Conservation (phyloP, 2,888 invertebrate genomes). For the Mimas tiliae region DNA sequence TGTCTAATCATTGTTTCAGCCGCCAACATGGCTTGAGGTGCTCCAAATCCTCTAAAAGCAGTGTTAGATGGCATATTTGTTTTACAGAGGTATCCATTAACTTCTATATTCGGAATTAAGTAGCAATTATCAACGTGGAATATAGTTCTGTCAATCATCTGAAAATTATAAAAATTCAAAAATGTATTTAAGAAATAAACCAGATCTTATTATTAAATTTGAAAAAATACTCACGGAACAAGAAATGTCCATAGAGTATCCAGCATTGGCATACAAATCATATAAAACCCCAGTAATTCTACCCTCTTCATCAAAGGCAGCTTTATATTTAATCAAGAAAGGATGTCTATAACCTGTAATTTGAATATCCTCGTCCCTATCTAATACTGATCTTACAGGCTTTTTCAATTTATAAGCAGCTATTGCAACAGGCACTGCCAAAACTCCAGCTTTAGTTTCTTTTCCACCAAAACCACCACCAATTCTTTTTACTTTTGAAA, state of each 20-base stretch:
- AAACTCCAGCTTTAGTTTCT: slow-evolving; percentile 86
- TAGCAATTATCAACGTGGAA: slow-evolving; percentile 93
- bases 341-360: slow-evolving; percentile 92
- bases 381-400: slow-evolving; percentile 91
- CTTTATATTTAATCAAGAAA: slow-evolving; percentile 90
- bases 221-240: slow-evolving; percentile 73
- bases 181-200: not conserved
- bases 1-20: slow-evolving; percentile 91
- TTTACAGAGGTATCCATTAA: slow-evolving; percentile 90
- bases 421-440: slow-evolving; percentile 88
- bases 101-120: slow-evolving; percentile 88
- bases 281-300: slow-evolving; percentile 87
- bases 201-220: not conserved
- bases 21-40: slow-evolving; percentile 94
- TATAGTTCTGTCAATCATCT: slow-evolving; percentile 92
- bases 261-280: slow-evolving; percentile 89
- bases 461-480: slow-evolving; percentile 97
- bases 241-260: slow-evolving; percentile 90
- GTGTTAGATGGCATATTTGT: slow-evolving; percentile 97
- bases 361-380: slow-evolving; percentile 95
- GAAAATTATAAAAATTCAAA: slow-evolving; percentile 38
- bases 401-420: slow-evolving; percentile 89
- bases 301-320: slow-evolving; percentile 88
- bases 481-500: slow-evolving; percentile 89
- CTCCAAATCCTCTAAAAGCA: slow-evolving; percentile 96